phyloP scores from a whole-genome alignment of 2,888 invertebrate genomes.

The Drymonia ruficornis region DNA sequence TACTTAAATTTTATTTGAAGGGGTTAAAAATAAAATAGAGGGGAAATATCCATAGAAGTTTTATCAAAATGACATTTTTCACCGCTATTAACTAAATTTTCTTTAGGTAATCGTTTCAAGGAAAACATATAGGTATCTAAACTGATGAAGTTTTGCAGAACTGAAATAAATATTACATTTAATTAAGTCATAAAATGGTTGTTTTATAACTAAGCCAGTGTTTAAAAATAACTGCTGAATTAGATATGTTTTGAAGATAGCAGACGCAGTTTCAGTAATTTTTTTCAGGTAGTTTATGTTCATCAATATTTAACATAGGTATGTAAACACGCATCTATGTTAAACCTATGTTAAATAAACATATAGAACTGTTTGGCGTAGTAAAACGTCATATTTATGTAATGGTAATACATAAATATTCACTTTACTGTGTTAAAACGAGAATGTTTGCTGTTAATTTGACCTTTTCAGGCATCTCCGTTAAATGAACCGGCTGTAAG shows the following conservation, averaged over 20 bases:
- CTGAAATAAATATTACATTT: constrained; percentile 36
- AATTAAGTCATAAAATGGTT: constrained; percentile 34
- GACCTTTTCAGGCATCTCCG: constrained; percentile 18
- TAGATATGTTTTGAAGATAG: constrained; percentile 9
- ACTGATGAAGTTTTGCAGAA: constrained; percentile 22
- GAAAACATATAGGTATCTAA: not conserved
- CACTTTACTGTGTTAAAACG: constrained; percentile 9
- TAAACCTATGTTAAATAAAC: too few species aligned
- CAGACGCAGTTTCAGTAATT: constrained; percentile 9
- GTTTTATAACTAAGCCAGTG: constrained; percentile 29
- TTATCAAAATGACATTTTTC: too few species aligned
- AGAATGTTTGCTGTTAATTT: constrained; percentile 18
- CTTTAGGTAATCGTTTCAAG: too few species aligned
- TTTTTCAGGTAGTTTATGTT: constrained; percentile 22
- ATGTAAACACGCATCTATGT: too few species aligned
- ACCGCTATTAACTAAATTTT: too few species aligned
- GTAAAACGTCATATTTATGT: constrained; percentile 29
- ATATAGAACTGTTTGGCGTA: constrained; percentile 15
- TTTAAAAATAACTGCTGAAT: constrained; percentile 25
- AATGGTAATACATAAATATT: constrained; percentile 21
- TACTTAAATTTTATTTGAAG: too few species aligned
- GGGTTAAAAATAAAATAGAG: too few species aligned
- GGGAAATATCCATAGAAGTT: too few species aligned
- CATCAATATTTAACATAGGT: constrained; percentile 26
- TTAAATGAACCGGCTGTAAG: constrained; percentile 2